Conservation (phyloP, 2,888 invertebrate genomes). For the Dryadula phaetusa region DNA sequence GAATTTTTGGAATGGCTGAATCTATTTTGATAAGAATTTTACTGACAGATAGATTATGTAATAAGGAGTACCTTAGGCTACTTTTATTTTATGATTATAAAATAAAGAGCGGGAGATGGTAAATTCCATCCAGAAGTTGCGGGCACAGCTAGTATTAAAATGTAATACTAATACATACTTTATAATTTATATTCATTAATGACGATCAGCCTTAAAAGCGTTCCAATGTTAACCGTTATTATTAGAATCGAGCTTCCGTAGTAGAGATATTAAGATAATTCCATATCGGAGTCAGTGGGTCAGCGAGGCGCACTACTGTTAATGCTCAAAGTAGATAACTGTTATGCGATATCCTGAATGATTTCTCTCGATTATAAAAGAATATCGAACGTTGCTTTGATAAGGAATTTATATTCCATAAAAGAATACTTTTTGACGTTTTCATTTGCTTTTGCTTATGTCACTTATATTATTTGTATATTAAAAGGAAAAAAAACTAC, state of each 20-base stretch:
- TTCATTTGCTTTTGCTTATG: too few relatives aligned
- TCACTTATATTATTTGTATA: too few relatives aligned
- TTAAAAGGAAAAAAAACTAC: too few relatives aligned
- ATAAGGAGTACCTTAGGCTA: too few relatives aligned
- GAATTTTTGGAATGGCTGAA: too few relatives aligned
- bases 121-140: too few relatives aligned
- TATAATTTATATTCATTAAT: conserved; percentile 24
- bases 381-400: neutral
- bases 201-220: conserved; percentile 46
- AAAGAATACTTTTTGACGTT: too few relatives aligned
- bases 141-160: too few relatives aligned
- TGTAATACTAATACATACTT: neutral
- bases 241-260: conserved; percentile 42
- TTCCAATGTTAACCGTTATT: conserved; percentile 51
- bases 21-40: too few relatives aligned
- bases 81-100: too few relatives aligned
- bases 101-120: too few relatives aligned
- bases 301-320: conserved; percentile 23
- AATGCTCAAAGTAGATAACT: conserved; percentile 7
- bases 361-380: neutral
- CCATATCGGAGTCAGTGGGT: conserved; percentile 33
- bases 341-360: conserved; percentile 16
- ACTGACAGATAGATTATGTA: too few relatives aligned
- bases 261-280: conserved; percentile 34
- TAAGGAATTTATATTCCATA: neutral